These are phyloP conservation scores for Agrotis clavis DNA, from an alignment of 2,888 invertebrate species.

Conservation along the genomic window DNA sequence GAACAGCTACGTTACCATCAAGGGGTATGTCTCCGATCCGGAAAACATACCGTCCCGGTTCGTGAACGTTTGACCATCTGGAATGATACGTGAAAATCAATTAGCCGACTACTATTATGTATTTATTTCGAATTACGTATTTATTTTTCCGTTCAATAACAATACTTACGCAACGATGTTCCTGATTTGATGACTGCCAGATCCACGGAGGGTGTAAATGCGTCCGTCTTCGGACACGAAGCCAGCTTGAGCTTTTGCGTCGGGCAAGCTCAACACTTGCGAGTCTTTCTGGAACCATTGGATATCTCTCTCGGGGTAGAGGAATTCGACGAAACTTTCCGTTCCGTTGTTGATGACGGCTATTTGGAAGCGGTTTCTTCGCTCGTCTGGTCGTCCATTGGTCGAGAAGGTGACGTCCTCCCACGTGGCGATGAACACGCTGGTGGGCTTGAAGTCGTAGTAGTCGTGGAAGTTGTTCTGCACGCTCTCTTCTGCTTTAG, in stretches of 20 bases:
- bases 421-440: constrained; percentile 98
- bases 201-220: constrained; percentile 94
- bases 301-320: constrained; percentile 97
- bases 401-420: constrained; percentile 95
- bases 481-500: constrained; percentile 93
- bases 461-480: constrained; percentile 94
- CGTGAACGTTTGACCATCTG: constrained; percentile 96
- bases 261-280: constrained; percentile 94
- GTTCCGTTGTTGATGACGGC: constrained; percentile 93
- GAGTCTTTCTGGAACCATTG: constrained; percentile 97
- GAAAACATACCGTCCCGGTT: constrained; percentile 97
- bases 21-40: constrained; percentile 94
- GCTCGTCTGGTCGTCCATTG: constrained; percentile 91
- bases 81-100: constrained; percentile 62
- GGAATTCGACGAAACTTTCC: constrained; percentile 96
- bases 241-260: constrained; percentile 98
- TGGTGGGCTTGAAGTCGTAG: constrained; percentile 93
- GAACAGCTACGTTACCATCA: constrained; percentile 92
- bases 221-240: constrained; percentile 96
- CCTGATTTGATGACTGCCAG: constrained; percentile 97
- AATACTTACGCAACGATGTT: constrained; percentile 94
- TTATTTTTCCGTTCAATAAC: constrained; percentile 51
- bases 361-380: constrained; percentile 96
- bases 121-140: not conserved
- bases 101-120: not conserved